Percentiles rank a stretch among this genome's conserved stretches.
Conservation (phyloP, 2,888 invertebrate genomes). For the Latrodectus hesperus region DNA sequence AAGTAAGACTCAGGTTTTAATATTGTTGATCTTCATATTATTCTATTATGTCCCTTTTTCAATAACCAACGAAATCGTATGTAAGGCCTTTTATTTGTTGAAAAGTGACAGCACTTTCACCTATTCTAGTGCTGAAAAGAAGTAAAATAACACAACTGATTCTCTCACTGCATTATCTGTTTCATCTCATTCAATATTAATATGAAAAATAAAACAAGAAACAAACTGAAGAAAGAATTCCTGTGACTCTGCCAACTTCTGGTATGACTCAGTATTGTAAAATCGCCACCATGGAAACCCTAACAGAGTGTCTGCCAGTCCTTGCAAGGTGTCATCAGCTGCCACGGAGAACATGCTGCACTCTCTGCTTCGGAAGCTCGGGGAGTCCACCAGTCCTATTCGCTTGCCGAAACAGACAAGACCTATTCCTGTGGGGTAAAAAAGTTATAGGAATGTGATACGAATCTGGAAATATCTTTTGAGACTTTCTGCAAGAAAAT, state of each 20-base stretch:
- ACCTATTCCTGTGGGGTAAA: conserved; percentile 77
- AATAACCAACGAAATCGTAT: not conserved
- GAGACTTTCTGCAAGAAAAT: no score
- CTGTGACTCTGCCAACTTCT: conserved; percentile 77
- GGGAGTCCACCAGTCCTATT: conserved; percentile 75
- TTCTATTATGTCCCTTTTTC: not conserved
- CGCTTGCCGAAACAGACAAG: conserved; percentile 78
- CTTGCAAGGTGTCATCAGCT: conserved; percentile 77
- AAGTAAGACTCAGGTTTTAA: not conserved
- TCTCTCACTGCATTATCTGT: no score
- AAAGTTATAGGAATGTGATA: not conserved
- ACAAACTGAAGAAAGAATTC: conserved; percentile 76
- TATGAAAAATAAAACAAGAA: not conserved
- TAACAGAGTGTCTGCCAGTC: conserved; percentile 77
- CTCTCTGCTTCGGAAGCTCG: conserved; percentile 72
- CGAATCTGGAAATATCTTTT: no score
- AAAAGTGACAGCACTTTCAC: no score
- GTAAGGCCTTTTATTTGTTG: not conserved
- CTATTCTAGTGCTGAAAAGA: no score
- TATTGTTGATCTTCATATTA: not conserved
- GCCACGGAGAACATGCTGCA: conserved; percentile 71
- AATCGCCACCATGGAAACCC: conserved; percentile 78
- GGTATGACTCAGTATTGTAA: conserved; percentile 77
- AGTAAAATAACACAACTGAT: no score
- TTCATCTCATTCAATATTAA: no score